Evolutionary conservation across 2,888 invertebrate species (phyloP).

Genomic region (Xestoiulus laeticollis): DNA sequence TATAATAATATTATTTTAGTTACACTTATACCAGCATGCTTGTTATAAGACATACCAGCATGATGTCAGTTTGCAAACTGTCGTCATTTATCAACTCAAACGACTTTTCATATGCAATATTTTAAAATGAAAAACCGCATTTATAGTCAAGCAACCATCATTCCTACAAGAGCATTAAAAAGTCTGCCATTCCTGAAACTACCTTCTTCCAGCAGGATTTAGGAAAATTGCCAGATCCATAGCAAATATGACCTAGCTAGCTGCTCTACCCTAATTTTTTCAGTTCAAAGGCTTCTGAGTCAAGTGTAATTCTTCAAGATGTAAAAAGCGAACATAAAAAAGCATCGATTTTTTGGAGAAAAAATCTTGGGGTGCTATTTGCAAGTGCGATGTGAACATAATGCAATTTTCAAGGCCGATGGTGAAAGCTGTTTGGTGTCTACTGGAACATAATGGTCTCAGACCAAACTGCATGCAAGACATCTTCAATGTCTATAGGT

Average conservation of each 20-base stretch:
- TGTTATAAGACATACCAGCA: too few relatives aligned
- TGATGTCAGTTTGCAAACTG: too few relatives aligned
- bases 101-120: too few relatives aligned
- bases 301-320: background rate
- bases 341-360: constrained; percentile 2
- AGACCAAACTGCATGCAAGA: background rate
- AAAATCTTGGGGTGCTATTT: background rate
- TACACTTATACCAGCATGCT: background rate
- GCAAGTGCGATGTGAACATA: constrained; percentile 22
- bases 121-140: background rate
- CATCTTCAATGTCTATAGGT: background rate
- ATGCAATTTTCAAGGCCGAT: constrained; percentile 16
- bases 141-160: background rate
- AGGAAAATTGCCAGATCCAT: background rate
- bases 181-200: background rate
- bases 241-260: background rate
- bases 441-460: background rate
- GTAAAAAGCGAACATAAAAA: background rate
- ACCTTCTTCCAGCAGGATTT: background rate
- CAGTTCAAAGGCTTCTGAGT: background rate
- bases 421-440: constrained; percentile 20
- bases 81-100: too few relatives aligned
- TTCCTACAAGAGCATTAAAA: background rate
- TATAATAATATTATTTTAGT: background rate
- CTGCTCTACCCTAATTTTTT: background rate